Evolutionary conservation across 2,888 invertebrate species (phyloP), one percentile per base, ranked within the genome.

Genomic region (Patella depressa): DNA sequence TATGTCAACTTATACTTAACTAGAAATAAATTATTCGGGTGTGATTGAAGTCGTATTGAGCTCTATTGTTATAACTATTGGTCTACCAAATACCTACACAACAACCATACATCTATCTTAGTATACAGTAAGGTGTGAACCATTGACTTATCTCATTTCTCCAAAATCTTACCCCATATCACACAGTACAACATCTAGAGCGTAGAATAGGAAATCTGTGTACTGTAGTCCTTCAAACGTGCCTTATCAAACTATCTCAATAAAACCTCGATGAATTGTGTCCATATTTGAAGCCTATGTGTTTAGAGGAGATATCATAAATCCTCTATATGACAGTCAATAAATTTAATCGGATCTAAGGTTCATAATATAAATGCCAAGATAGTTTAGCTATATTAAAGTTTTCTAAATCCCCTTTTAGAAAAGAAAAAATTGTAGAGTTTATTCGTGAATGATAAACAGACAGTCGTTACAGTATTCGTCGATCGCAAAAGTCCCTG

Each of bases 341-440:
- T 65, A 65, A 65, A 65, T 65, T 65, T 65, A 65, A 65, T 65
- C 65, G 24, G 11, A 65, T 65, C 19, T 24, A 65, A 19, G 65
- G 19, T 65, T 65, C 19, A 65, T 65, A 65, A 65, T 65, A 65
- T 65, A 65, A 65, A 65, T 65, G 24, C 65, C 65, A 65, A 45
- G 45, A 45, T 45, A 45, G 45, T 45, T 45, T 4, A 45, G 45
- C 45, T 45, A 45, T 45, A 45, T 45, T 45, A 45, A 45, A 45
- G 45, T 45, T 45, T 45, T 45, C 45, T 45, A 7, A 45, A 45
- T 45, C 9, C 45, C 45, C 45, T 45, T 45, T 45, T 45, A 9
- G 24, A 24, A 24, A 24, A 5, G 5, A 9, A 45, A 1, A 45
- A 45, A 45, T 9, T 45, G 45, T 45, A 9, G 45, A 9, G 45